Evolutionary conservation across 2,888 invertebrate species (phyloP), one percentile per base, ranked within the genome.

Genomic region (Meteorus cinctellus): DNA sequence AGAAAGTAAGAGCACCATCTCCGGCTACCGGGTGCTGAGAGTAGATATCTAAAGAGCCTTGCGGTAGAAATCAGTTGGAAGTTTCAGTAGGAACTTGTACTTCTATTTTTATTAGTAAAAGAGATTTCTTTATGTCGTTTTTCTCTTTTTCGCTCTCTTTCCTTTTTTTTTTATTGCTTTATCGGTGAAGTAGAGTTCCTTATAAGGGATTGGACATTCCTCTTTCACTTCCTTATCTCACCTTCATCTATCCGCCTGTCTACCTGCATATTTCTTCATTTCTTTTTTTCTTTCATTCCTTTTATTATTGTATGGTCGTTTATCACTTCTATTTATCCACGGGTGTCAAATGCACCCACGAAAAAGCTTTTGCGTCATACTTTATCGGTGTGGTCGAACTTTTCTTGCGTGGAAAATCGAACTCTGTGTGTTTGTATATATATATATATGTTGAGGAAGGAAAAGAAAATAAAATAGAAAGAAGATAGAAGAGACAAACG

Each of bases 21-120:
- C 48, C 48, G 48, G 48, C 48, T 48, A 48, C 48, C n/a, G 48
- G n/a, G 48, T n/a, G 48, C 2, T 16, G 48, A 16, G n/a, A 48
- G 48, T 48, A 48, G 48, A 48, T 48, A 48, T 48, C 48, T n/a
- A n/a, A 48, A 48, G 4, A 48, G 48, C 48, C 48, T n/a, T n/a
- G 48, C 48, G n/a, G 48, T 48, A 48, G n/a, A 48, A 48, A 48
- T 48, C 48, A 48, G 48, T 48, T 48, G 48, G 48, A 48, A 48
- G 48, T 48, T 48, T 48, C 16, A 48, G 41, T 41, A 8, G 4
- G 41, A 12, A 12, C 16, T 48, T 48, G 34, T 6, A 48, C n/a
- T 48, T 48, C 5, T 41, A 41, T 41, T 41, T 12, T 41, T 41
- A 41, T 41, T 41, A 8, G 41, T 41, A 41, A 41, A 41, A 41